phyloP scores from a whole-genome alignment of 1,140 invertebrate genomes.

The Achroia grisella region DNA sequence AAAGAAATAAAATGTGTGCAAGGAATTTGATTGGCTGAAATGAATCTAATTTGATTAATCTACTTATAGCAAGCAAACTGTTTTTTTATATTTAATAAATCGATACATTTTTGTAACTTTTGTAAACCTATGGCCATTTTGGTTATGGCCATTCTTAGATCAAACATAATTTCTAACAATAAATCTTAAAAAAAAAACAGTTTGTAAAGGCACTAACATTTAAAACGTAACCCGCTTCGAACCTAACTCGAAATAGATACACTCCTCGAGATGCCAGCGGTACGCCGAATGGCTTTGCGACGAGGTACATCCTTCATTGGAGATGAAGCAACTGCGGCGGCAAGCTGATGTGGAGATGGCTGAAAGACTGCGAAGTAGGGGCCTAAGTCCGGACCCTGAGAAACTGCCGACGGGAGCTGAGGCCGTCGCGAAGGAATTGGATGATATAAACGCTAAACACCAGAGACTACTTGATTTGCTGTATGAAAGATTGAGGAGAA shows the following conservation, averaged over 20 bases:
- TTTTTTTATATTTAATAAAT: slow-evolving; percentile 7
- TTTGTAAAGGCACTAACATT: slow-evolving; percentile 30
- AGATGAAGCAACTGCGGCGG: slow-evolving; percentile 73
- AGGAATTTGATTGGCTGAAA: not conserved
- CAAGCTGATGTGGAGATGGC: slow-evolving; percentile 53
- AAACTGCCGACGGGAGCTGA: slow-evolving; percentile 78
- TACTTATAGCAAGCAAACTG: slow-evolving; percentile 10
- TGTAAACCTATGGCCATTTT: too few species aligned
- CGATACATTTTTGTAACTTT: too few species aligned
- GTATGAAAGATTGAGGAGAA: slow-evolving; percentile 77
- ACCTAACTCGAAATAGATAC: slow-evolving; percentile 80
- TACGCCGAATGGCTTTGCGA: slow-evolving; percentile 92
- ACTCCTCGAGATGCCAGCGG: slow-evolving; percentile 88
- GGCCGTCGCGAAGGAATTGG: slow-evolving; percentile 87
- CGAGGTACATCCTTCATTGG: slow-evolving; percentile 88
- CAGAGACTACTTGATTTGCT: slow-evolving; percentile 83
- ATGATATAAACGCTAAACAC: slow-evolving; percentile 88
- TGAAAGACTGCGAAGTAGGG: slow-evolving; percentile 32
- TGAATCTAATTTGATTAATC: slow-evolving; percentile 11
- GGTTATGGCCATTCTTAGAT: too few species aligned
- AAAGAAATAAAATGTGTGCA: not conserved
- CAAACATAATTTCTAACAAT: too few species aligned
- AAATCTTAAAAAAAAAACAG: slow-evolving; percentile 21
- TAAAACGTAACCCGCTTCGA: slow-evolving; percentile 42
- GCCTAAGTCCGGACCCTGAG: slow-evolving; percentile 29